phyloP scores from a whole-genome alignment of 2,113 vertebrate genomes.

The Heterotis niloticus region DNA sequence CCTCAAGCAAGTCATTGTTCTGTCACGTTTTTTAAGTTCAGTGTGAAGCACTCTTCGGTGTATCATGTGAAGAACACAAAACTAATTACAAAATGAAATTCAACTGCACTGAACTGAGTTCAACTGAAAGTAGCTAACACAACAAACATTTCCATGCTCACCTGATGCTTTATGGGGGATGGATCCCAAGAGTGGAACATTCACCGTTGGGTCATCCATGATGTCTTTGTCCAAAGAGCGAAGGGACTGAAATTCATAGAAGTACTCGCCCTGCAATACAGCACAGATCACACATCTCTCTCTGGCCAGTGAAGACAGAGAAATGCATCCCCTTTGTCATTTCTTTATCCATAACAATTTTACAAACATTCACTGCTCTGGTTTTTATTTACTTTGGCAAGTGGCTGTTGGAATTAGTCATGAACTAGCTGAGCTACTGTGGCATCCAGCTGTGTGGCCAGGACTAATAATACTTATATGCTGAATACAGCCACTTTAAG shows the following conservation, averaged over 20 bases:
- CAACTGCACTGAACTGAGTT: no score
- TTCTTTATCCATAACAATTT: no score
- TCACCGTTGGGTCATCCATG: slow-evolving; percentile 84
- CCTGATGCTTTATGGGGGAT: slow-evolving; percentile 82
- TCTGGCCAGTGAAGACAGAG: no score
- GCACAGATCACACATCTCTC: slow-evolving; percentile 36
- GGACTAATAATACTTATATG: no score
- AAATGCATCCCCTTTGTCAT: neutral
- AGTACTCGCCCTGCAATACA: slow-evolving; percentile 75
- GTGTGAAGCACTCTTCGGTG: no score
- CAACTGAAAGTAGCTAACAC: neutral
- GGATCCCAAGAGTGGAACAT: slow-evolving; percentile 76
- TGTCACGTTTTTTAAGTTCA: neutral
- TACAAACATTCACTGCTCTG: no score
- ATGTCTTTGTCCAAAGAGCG: slow-evolving; percentile 83
- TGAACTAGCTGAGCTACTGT: no score
- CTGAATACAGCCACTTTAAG: no score
- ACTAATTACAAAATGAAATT: neutral
- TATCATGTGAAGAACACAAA: no score
- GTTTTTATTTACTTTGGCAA: no score
- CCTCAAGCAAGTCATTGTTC: neutral
- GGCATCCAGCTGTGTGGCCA: no score
- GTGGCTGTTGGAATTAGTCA: no score
- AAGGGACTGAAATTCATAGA: slow-evolving; percentile 84
- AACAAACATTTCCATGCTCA: slow-evolving; percentile 47